phyloP scores from a whole-genome alignment of 2,113 vertebrate genomes.

The Protobothrops mucrosquamatus region DNA sequence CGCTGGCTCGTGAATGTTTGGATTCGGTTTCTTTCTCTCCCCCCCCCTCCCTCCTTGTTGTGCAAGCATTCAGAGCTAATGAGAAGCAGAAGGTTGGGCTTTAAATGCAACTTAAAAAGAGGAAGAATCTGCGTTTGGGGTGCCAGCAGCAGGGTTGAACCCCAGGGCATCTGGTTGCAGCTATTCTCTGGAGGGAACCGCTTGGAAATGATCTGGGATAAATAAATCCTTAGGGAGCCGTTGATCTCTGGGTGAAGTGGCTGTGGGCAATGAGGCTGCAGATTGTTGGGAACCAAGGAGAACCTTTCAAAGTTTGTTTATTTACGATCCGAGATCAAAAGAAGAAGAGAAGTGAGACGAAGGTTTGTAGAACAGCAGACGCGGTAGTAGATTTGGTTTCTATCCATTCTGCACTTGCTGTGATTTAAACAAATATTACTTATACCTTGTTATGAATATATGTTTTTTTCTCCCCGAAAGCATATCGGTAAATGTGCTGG shows the following conservation, averaged over 20 bases:
- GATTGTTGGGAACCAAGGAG: background rate
- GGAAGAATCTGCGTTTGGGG: background rate
- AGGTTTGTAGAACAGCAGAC: background rate
- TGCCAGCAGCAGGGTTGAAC: background rate
- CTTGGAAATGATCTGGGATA: background rate
- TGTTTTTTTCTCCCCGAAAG: background rate
- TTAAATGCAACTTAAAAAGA: background rate
- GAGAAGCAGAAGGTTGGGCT: background rate
- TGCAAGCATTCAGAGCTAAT: background rate
- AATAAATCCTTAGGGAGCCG: background rate
- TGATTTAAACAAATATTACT: background rate
- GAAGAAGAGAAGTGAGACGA: background rate
- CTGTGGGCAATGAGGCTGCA: background rate
- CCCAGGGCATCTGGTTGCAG: background rate
- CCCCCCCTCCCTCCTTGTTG: background rate
- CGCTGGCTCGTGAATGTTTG: background rate
- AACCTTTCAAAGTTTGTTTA: background rate
- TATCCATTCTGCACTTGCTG: background rate
- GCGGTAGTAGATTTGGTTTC: background rate
- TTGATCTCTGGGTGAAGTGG: background rate
- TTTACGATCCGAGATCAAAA: background rate
- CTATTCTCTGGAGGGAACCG: background rate
- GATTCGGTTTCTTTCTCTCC: background rate
- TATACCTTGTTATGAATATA: background rate
- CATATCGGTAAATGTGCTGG: background rate